Conservation (phyloP, 2,797 vertebrate genomes). For the Coccyzus lansbergi region DNA sequence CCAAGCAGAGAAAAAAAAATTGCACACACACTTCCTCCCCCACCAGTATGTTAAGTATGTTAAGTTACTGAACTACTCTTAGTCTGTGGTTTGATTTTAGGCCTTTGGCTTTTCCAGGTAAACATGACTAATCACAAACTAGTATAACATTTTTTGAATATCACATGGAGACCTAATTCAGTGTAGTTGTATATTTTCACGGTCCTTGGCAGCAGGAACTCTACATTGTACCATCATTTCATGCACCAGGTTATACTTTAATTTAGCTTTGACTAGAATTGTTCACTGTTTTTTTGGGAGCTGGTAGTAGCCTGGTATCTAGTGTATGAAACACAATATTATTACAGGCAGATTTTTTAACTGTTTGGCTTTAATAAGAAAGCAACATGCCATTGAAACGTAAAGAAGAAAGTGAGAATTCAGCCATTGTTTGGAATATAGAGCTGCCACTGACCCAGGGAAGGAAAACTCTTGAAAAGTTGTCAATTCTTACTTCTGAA, state of each 20-base stretch:
- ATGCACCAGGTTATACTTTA: background rate
- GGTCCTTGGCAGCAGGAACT: accelerated
- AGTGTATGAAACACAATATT: accelerated
- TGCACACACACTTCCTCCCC: too few relatives aligned
- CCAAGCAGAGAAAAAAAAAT: background rate
- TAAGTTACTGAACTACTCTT: background rate
- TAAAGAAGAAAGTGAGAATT: background rate
- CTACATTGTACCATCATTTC: accelerated
- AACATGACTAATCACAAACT: accelerated
- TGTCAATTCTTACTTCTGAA: background rate
- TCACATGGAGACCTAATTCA: background rate
- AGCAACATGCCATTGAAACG: accelerated
- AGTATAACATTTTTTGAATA: background rate
- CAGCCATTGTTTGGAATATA: background rate
- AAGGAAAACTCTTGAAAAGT: background rate
- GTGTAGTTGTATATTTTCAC: background rate
- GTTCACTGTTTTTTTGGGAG: background rate
- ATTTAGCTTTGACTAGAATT: background rate
- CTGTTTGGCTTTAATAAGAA: background rate
- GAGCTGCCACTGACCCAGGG: background rate
- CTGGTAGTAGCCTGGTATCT: background rate
- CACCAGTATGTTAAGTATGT: too few relatives aligned
- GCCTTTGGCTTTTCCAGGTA: background rate
- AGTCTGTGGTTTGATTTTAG: background rate
- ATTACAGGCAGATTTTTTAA: background rate